Evolutionary conservation across 2,797 vertebrate species (phyloP), one percentile per base, ranked within the genome.

Genomic region (Otus scops): DNA sequence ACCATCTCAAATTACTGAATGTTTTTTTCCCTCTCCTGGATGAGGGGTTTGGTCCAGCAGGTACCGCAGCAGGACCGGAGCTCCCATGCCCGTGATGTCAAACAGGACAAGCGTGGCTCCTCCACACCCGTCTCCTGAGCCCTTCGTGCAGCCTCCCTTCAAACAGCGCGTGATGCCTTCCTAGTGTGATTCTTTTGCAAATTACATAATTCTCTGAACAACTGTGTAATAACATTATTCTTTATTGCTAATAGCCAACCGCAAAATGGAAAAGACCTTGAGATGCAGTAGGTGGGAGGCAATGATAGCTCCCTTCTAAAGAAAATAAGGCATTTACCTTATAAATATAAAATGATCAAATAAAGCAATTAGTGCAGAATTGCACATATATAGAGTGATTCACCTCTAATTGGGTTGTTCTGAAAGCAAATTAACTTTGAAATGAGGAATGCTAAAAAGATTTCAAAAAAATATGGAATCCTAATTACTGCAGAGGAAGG

Each of bases 401-500:
- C 95, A 67, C 90, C 92, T 90, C 77, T 96, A 95, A 95, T 67
- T 94, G 83, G 80, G 83, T 60, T 88, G 69, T 86, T 96, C 92
- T 87, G 92, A 61, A 92, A 88, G 96, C 79, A 94, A 90, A 96
- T 94, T 90, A 95, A 90, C 88, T 95, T 76, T 59, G 74, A 92
- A 92, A 96, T 56, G 70, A 94, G 77, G 88, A 87, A 94, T 65
- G 80, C 71, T 92, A 81, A 93, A 56, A 88, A 88, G 89, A 78
- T 88, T 85, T 45, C 0, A 51, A 65, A 81, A 64, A 83, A 60
- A 47, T 32, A 71, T 13, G 48, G 70, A 78, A 79, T 76, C 83
- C 69, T 76, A 86, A 92, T 82, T 67, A 79, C 59, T 56, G 63
- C 88, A 78, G 88, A 39, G 88, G 85, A 90, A 81, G 77, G 74